phyloP scores from a whole-genome alignment of 2,797 vertebrate genomes.

The Lepidocolaptes lacrymiger region DNA sequence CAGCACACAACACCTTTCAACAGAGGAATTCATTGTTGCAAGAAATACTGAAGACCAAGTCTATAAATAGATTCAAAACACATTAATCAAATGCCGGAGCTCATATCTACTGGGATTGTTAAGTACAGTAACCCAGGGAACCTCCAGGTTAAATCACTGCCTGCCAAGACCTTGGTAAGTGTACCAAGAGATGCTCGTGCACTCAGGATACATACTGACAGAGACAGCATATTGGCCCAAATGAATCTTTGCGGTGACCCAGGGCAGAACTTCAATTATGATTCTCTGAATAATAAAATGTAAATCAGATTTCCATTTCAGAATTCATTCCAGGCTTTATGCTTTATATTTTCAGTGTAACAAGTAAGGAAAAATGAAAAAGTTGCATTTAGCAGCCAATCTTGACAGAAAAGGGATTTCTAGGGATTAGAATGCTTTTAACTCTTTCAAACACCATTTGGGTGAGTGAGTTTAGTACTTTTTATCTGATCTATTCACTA shows the following conservation, averaged over 20 bases:
- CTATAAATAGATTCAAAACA: background rate
- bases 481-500: background rate
- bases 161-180: background rate
- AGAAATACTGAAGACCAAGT: background rate
- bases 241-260: background rate
- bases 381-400: background rate
- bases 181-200: accelerated
- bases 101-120: background rate
- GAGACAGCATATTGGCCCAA: background rate
- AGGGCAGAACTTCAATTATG: background rate
- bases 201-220: background rate
- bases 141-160: background rate
- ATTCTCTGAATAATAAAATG: background rate
- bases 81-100: background rate
- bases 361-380: background rate
- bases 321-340: background rate
- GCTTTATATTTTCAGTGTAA: background rate
- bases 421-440: background rate
- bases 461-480: background rate
- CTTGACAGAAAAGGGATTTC: background rate
- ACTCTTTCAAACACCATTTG: background rate
- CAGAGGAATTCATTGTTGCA: background rate
- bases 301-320: background rate
- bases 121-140: background rate
- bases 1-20: background rate